These are phyloP conservation scores for Lucifuga dentata DNA, from an alignment of 2,113 vertebrate species.

Conservation along the genomic window DNA sequence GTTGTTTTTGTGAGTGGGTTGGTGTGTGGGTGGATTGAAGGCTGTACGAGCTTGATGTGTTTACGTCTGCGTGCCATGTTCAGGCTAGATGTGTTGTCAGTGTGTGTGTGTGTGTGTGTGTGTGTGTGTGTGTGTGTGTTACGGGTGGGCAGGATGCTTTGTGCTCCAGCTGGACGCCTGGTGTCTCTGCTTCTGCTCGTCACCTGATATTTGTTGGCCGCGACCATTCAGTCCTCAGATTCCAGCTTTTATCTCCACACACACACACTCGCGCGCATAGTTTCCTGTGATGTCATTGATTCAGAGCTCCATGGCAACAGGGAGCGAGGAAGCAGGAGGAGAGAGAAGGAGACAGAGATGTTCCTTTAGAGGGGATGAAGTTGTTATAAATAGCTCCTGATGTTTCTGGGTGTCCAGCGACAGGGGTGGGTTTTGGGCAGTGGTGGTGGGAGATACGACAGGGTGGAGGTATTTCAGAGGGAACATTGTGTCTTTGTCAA, in stretches of 20 bases:
- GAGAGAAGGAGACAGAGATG: constrained; percentile 44
- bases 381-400: constrained; percentile 79
- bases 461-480: constrained; percentile 14
- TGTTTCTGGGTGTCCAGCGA: constrained; percentile 60
- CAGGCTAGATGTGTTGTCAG: not conserved
- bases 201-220: constrained; percentile 53
- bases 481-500: constrained; percentile 51
- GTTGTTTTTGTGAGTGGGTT: constrained; percentile 13
- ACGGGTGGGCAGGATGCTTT: not conserved
- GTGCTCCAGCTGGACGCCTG: constrained; percentile 28
- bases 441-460: not conserved
- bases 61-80: not conserved
- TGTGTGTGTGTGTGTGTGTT: not conserved
- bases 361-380: constrained; percentile 63
- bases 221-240: constrained; percentile 50
- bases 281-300: constrained; percentile 77
- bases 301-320: constrained; percentile 82
- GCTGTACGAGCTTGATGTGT: constrained; percentile 11
- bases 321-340: constrained; percentile 29
- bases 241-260: constrained; percentile 59
- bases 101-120: constrained; percentile 12
- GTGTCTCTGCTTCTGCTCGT: constrained; percentile 41
- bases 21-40: constrained; percentile 11
- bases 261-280: constrained; percentile 19
- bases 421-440: constrained; percentile 3